Percentiles rank a stretch among this genome's conserved stretches.
Evolutionary conservation across 2,113 vertebrate species (phyloP).

Genomic region (Chitala chitala): DNA sequence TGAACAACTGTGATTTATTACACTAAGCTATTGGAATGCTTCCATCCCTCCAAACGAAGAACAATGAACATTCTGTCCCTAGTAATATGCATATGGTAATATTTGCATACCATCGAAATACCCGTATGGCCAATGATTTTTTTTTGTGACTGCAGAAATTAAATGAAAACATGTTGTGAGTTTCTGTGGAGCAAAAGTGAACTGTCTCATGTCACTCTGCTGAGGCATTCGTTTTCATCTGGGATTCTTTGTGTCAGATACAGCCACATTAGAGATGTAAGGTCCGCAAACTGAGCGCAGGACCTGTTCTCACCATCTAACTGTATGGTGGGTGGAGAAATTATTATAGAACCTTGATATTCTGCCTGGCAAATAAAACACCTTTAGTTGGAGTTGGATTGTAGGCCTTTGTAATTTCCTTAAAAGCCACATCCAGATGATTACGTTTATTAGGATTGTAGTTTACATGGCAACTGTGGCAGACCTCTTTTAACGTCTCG

Average conservation of each 20-base stretch:
- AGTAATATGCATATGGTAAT: background rate
- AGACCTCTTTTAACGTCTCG: background rate
- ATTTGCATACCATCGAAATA: background rate
- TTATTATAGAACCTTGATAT: background rate
- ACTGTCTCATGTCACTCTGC: background rate
- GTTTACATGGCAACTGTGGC: background rate
- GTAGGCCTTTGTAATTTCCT: background rate
- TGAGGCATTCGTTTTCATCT: background rate
- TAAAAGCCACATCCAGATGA: background rate
- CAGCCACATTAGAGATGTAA: background rate
- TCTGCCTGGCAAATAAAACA: background rate
- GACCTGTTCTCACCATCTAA: background rate
- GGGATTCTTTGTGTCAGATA: background rate
- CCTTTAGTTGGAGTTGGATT: background rate
- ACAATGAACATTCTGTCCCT: background rate
- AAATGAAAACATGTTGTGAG: background rate
- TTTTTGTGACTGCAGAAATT: background rate
- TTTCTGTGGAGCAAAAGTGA: background rate
- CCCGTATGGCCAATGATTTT: background rate
- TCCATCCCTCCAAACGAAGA: conserved; percentile 1
- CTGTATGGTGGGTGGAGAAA: background rate
- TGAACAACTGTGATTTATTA: background rate
- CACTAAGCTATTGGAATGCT: background rate
- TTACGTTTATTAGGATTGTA: background rate
- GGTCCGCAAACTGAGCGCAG: background rate